These are phyloP conservation scores for Umimayanthus kanabou DNA, from an alignment of 92 coral and sea anemone species.

Conservation along the genomic window DNA sequence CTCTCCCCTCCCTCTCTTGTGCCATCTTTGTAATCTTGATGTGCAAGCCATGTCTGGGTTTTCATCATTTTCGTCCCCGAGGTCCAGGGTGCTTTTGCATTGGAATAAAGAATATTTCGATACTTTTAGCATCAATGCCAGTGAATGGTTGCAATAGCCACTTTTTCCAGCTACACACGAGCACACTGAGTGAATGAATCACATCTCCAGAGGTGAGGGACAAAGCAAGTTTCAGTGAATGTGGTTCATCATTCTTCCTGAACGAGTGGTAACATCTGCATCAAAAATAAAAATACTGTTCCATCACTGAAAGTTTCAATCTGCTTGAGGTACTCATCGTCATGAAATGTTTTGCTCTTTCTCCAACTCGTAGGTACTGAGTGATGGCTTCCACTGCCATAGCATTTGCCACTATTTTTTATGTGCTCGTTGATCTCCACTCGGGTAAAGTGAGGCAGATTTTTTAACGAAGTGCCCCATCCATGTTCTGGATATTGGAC, in stretches of 20 bases:
- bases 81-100: slow-evolving; percentile 34
- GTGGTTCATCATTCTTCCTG: too few species aligned
- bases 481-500: slow-evolving; percentile 13
- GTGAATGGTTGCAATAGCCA: slow-evolving; percentile 54
- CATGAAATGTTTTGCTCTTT: slow-evolving; percentile 29
- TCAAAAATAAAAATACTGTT: too few species aligned
- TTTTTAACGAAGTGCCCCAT: slow-evolving; percentile 27
- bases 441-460: slow-evolving; percentile 27
- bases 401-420: slow-evolving; percentile 16
- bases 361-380: slow-evolving; percentile 27
- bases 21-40: too few species aligned
- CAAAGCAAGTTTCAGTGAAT: slow-evolving; percentile 43
- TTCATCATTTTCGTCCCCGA: slow-evolving; percentile 9
- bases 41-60: slow-evolving; percentile 31
- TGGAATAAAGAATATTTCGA: slow-evolving; percentile 45
- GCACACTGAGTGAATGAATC: slow-evolving; percentile 24
- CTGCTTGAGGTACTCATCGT: slow-evolving; percentile 37
- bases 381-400: slow-evolving; percentile 20
- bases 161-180: slow-evolving; percentile 56
- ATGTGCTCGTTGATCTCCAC: slow-evolving; percentile 30
- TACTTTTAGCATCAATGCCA: slow-evolving; percentile 52
- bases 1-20: too few species aligned
- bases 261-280: too few species aligned
- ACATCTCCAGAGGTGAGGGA: slow-evolving; percentile 37
- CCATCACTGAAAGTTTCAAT: too few species aligned